phyloP scores from a whole-genome alignment of 2,113 vertebrate species.

The Tetrax tetrax region DNA sequence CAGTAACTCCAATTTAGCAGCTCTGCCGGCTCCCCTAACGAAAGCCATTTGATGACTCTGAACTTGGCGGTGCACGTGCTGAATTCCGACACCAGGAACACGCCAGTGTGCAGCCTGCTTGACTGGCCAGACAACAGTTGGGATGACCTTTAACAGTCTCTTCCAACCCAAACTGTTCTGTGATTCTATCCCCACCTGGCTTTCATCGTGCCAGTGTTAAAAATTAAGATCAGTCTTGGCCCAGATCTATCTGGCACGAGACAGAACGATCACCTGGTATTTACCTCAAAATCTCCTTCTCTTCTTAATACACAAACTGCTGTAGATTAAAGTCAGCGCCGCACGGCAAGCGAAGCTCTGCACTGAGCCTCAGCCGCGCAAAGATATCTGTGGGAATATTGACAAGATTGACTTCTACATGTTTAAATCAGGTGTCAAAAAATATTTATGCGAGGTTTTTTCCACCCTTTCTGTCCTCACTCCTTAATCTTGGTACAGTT shows the following conservation, averaged over 20 bases:
- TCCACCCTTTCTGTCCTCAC: not conserved
- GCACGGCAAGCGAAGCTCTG: not conserved
- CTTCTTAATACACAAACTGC: not conserved
- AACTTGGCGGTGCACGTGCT: not conserved
- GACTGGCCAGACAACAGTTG: not conserved
- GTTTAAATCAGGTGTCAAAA: conserved; percentile 20
- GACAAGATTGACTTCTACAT: not conserved
- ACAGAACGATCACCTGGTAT: not conserved
- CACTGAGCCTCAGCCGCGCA: not conserved
- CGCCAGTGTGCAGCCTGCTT: not conserved
- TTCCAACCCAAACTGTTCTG: no score
- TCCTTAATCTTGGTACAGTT: not conserved
- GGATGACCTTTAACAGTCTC: not conserved
- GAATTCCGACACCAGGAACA: not conserved
- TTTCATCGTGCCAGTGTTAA: not conserved
- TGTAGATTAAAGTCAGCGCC: not conserved
- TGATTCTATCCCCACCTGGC: not conserved
- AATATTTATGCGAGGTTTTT: conserved; percentile 26
- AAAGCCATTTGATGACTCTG: not conserved
- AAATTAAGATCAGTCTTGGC: not conserved
- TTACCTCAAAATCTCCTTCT: not conserved
- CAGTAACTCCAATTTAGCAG: not conserved
- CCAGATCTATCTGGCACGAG: not conserved
- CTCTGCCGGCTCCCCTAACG: not conserved
- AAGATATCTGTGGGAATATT: not conserved